Percentiles rank a stretch among this genome's conserved stretches.
phyloP scores from a whole-genome alignment of 1,140 invertebrate genomes.

The Euura saliciscinereae region DNA sequence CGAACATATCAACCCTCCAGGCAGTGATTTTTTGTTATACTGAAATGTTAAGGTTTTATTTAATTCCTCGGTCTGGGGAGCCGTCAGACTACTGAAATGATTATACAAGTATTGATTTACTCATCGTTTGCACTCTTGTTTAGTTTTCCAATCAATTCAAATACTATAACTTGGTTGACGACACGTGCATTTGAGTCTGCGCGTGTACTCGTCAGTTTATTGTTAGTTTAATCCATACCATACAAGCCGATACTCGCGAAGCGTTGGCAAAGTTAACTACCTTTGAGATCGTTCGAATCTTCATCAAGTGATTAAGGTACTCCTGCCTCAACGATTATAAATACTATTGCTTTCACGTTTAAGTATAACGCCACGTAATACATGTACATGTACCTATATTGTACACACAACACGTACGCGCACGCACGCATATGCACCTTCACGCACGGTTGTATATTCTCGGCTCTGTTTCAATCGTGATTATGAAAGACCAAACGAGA shows the following conservation, averaged over 20 bases:
- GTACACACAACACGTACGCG: background rate
- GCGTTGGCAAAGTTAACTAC: background rate
- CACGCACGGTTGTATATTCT: background rate
- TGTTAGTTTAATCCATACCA: background rate
- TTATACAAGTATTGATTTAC: too few relatives aligned
- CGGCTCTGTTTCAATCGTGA: background rate
- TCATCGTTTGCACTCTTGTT: too few relatives aligned
- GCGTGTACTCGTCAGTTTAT: background rate
- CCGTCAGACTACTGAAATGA: too few relatives aligned
- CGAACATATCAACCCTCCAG: too few relatives aligned
- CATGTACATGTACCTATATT: background rate
- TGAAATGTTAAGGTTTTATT: too few relatives aligned
- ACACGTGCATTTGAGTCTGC: background rate
- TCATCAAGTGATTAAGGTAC: background rate
- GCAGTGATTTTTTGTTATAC: too few relatives aligned
- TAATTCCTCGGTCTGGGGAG: too few relatives aligned
- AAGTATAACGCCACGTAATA: background rate
- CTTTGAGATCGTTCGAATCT: background rate
- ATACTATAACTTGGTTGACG: too few relatives aligned
- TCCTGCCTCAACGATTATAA: background rate
- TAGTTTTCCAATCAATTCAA: too few relatives aligned
- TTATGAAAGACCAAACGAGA: background rate
- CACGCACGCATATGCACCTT: background rate
- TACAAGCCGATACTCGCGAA: background rate
- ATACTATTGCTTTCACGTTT: background rate